These are phyloP conservation scores for Phaethon lepturus DNA, from an alignment of 2,113 vertebrate genomes.

Conservation along the genomic window DNA sequence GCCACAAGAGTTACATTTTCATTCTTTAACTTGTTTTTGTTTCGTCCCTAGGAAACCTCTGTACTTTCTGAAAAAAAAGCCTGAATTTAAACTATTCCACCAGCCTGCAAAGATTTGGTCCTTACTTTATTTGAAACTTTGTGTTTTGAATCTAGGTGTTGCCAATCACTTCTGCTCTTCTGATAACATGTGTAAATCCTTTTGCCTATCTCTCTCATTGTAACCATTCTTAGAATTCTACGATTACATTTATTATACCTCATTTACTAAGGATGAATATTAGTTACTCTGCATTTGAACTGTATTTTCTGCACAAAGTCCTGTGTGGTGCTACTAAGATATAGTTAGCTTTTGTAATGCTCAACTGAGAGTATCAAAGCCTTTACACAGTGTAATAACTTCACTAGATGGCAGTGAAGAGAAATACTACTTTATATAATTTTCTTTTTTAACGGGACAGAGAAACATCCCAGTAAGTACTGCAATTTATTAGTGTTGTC, in stretches of 20 bases:
- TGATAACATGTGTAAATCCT: not conserved
- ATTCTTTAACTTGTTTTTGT: not conserved
- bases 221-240: not conserved
- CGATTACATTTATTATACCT: not conserved
- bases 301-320: not conserved
- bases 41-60: not conserved
- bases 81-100: not conserved
- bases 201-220: not conserved
- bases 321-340: not conserved
- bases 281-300: not conserved
- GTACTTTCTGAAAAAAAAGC: not conserved
- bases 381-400: not conserved
- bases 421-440: not conserved
- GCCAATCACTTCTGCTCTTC: not conserved
- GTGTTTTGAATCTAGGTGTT: not conserved
- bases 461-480: not conserved
- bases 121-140: not conserved
- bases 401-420: conserved; percentile 60
- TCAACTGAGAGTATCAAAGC: not conserved
- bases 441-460: not conserved
- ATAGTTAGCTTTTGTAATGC: not conserved
- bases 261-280: not conserved
- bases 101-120: not conserved
- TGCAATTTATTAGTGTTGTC: not conserved
- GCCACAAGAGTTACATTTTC: not conserved